Conservation (phyloP, 2,797 vertebrate species). For the Jordanella pulchra region DNA sequence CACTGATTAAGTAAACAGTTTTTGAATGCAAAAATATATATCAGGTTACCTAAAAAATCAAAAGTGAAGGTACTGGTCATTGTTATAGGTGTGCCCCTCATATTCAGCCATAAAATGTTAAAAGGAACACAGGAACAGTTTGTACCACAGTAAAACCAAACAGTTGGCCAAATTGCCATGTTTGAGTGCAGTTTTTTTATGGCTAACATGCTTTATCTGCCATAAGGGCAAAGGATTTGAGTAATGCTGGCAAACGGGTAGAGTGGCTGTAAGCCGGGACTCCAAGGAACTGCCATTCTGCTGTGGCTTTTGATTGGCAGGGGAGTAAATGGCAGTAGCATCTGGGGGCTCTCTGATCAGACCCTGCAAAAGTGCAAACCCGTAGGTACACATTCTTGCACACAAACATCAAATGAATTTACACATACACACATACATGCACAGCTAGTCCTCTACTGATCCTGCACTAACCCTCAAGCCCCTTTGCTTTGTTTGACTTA, state of each 20-base stretch:
- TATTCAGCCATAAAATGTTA: background rate
- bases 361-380: slow-evolving; percentile 42
- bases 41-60: background rate
- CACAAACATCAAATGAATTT: background rate
- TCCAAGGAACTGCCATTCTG: slow-evolving; percentile 64
- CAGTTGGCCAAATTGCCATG: background rate
- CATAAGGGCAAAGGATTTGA: slow-evolving; percentile 13
- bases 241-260: slow-evolving; percentile 46
- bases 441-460: slow-evolving; percentile 12
- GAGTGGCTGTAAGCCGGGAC: slow-evolving; percentile 41
- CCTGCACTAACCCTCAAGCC: slow-evolving; percentile 35
- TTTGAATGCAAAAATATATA: background rate
- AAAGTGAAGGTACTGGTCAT: background rate
- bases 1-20: background rate
- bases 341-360: slow-evolving; percentile 68
- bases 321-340: slow-evolving; percentile 73
- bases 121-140: background rate
- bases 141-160: background rate
- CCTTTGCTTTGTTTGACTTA: slow-evolving; percentile 30
- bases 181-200: background rate
- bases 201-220: slow-evolving; percentile 16
- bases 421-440: background rate
- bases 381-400: slow-evolving; percentile 2
- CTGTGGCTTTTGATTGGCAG: slow-evolving; percentile 72
- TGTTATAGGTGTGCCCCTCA: background rate